These are phyloP conservation scores for Hypomesus transpacificus DNA, from an alignment of 2,113 vertebrate species.

Conservation along the genomic window DNA sequence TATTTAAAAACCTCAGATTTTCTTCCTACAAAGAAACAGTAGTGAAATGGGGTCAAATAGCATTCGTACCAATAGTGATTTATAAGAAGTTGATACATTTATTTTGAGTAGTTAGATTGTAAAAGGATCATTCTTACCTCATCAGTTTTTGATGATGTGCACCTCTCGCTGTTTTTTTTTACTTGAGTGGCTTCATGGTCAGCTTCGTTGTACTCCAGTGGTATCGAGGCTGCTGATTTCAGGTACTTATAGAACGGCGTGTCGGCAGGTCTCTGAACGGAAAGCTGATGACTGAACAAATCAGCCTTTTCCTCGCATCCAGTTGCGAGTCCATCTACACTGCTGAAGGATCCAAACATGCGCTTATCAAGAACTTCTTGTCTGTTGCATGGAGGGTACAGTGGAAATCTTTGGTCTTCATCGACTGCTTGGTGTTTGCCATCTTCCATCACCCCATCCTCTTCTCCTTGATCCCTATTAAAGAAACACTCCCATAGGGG, in stretches of 20 bases:
- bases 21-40: conserved; percentile 28
- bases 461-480: conserved; percentile 4
- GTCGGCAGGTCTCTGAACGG: not conserved
- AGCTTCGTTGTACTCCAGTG: not conserved
- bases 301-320: not conserved
- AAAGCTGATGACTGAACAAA: not conserved
- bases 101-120: not conserved
- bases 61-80: not conserved
- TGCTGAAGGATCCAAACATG: not conserved
- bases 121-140: conserved; percentile 23
- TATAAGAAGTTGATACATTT: not conserved
- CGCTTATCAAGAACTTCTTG: not conserved
- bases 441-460: not conserved
- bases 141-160: not conserved
- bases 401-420: not conserved
- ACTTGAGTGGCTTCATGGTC: not conserved
- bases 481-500: conserved; percentile 32
- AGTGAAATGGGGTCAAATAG: not conserved
- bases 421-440: not conserved
- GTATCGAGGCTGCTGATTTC: conserved; percentile 17
- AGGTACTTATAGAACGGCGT: conserved; percentile 47
- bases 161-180: not conserved
- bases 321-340: not conserved
- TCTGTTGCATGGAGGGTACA: conserved; percentile 9
- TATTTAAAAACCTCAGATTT: conserved; percentile 14